These are phyloP conservation scores for Tragulus kanchil DNA, from an alignment of 2,113 vertebrate species.

Conservation along the genomic window DNA sequence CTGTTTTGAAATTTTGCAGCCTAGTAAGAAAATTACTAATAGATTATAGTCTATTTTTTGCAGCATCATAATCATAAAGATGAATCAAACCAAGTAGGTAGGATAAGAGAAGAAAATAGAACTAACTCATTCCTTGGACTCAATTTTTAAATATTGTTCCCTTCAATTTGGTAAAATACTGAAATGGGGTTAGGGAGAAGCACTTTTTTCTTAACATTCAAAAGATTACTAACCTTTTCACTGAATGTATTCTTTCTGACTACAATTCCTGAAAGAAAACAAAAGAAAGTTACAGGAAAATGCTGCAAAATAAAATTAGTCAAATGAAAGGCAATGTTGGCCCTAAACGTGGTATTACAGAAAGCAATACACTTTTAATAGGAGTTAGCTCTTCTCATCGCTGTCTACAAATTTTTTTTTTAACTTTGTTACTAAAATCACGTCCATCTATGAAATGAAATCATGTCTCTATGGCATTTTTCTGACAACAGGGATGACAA, in stretches of 20 bases:
- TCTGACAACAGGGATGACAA: neutral
- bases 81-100: neutral
- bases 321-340: neutral
- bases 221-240: constrained; percentile 10
- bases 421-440: neutral
- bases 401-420: neutral
- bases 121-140: constrained; percentile 10
- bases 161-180: constrained; percentile 48
- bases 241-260: constrained; percentile 3
- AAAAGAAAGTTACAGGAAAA: neutral
- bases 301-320: constrained; percentile 55
- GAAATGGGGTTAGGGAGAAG: fast-evolving
- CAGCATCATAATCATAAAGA: constrained; percentile 7
- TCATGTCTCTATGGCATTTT: neutral
- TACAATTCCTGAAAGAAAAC: constrained; percentile 4
- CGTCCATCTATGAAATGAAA: constrained; percentile 18
- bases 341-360: neutral
- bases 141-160: constrained; percentile 33
- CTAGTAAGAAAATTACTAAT: neutral
- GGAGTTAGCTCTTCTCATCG: constrained; percentile 20
- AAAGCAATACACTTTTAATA: neutral
- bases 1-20: neutral
- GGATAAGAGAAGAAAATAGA: neutral
- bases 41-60: neutral
- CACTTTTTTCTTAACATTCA: neutral